Evolutionary conservation across 2,113 vertebrate species (phyloP).

Genomic region (Phoenicopterus ruber): DNA sequence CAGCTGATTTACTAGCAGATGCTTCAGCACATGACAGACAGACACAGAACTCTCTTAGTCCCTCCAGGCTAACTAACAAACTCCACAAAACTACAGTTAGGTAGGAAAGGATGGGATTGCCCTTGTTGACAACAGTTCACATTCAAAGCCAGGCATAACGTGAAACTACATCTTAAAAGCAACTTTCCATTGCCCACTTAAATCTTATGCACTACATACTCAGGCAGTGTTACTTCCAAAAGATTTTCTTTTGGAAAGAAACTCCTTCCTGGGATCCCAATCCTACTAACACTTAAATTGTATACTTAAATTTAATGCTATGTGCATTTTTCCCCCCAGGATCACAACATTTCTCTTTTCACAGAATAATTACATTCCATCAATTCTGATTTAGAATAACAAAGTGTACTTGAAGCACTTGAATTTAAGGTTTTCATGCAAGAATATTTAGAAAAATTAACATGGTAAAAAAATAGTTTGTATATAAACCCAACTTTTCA

Average conservation of each 20-base stretch:
- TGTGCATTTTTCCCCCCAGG: background rate
- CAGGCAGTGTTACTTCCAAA: background rate
- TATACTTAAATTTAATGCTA: background rate
- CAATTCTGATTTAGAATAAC: background rate
- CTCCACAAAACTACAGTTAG: background rate
- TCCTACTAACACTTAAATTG: background rate
- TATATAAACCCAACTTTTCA: background rate
- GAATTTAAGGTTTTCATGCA: background rate
- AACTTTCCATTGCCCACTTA: background rate
- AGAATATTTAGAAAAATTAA: background rate
- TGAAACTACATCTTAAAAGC: background rate
- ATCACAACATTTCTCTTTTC: background rate
- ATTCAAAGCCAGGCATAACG: background rate
- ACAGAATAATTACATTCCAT: background rate
- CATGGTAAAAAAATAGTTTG: background rate
- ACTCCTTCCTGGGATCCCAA: background rate
- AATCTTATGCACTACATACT: background rate
- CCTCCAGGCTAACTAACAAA: background rate
- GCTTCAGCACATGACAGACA: background rate
- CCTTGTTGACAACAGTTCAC: background rate
- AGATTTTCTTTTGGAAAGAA: background rate
- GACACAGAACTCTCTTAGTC: background rate
- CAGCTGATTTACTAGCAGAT: background rate
- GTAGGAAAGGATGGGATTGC: background rate
- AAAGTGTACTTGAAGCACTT: background rate